These are phyloP conservation scores for Chrysodeixis includens DNA, from an alignment of 2,888 invertebrate genomes.

Conservation along the genomic window DNA sequence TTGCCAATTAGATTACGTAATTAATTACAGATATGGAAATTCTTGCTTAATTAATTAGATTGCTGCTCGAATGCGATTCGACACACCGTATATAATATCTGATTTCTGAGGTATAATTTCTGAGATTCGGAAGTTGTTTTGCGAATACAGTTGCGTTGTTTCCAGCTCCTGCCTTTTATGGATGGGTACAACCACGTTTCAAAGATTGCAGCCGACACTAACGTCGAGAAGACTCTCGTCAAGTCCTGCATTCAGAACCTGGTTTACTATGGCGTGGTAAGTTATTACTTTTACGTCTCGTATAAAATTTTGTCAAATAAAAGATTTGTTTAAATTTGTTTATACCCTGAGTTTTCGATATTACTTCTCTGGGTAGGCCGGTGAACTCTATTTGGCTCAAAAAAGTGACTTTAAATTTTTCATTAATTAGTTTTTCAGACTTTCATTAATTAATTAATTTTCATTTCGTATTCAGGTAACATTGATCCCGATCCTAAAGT, in stretches of 20 bases:
- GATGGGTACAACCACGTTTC: conserved; percentile 98
- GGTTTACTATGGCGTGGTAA: conserved; percentile 92
- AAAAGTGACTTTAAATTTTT: too few relatives aligned
- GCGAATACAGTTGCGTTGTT: conserved; percentile 23
- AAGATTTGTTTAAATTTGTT: too few relatives aligned
- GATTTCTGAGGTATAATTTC: too few relatives aligned
- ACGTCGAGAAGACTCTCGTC: conserved; percentile 97
- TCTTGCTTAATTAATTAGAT: background rate
- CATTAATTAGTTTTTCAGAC: too few relatives aligned
- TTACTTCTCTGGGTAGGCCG: too few relatives aligned
- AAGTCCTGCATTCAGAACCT: conserved; percentile 98
- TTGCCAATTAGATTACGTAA: background rate
- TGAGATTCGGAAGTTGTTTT: too few relatives aligned
- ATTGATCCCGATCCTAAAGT: conserved; percentile 94
- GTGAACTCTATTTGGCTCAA: too few relatives aligned
- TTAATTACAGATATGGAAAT: background rate
- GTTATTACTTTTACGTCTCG: too few relatives aligned
- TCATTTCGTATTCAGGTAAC: conserved; percentile 84
- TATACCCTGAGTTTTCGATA: too few relatives aligned
- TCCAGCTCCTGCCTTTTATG: conserved; percentile 94
- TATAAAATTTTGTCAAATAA: too few relatives aligned
- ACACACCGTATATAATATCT: too few relatives aligned
- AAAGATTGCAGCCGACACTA: conserved; percentile 96
- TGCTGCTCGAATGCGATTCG: too few relatives aligned
- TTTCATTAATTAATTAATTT: background rate